Conservation (phyloP, 2,888 invertebrate genomes). For the Megamerina dolium region DNA sequence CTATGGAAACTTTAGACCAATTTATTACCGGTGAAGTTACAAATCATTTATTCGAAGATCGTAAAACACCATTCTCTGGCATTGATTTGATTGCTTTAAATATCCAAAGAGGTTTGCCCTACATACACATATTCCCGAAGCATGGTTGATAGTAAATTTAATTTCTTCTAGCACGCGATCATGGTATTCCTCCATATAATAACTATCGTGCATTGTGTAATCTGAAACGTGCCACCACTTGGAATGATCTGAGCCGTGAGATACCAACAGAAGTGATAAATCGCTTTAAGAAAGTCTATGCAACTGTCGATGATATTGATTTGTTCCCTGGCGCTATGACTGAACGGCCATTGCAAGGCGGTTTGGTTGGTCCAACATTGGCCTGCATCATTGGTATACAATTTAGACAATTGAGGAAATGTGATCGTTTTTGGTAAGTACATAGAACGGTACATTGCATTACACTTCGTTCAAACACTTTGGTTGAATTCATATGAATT, state of each 20-base stretch:
- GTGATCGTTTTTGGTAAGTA: conserved; percentile 81
- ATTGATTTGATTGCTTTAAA: conserved; percentile 88
- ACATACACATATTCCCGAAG: neutral
- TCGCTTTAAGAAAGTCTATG: conserved; percentile 71
- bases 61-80: conserved; percentile 84
- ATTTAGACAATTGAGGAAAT: conserved; percentile 82
- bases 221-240: conserved; percentile 73
- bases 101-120: conserved; percentile 61
- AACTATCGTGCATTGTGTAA: conserved; percentile 88
- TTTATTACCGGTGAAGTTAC: conserved; percentile 92
- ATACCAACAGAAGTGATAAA: conserved; percentile 79
- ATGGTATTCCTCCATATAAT: conserved; percentile 83
- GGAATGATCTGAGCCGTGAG: conserved; percentile 82
- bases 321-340: conserved; percentile 94
- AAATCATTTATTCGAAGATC: conserved; percentile 89
- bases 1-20: conserved; percentile 89
- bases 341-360: conserved; percentile 80
- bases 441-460: neutral
- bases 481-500: no score
- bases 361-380: conserved; percentile 89
- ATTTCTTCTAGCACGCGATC: conserved; percentile 62
- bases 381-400: conserved; percentile 93
- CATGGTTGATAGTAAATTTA: conserved; percentile 6
- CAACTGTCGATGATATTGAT: conserved; percentile 91
- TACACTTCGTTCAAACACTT: no score